Evolutionary conservation across 2,797 vertebrate genomes (phyloP).

Genomic region (Lepidocolaptes lacrymiger): DNA sequence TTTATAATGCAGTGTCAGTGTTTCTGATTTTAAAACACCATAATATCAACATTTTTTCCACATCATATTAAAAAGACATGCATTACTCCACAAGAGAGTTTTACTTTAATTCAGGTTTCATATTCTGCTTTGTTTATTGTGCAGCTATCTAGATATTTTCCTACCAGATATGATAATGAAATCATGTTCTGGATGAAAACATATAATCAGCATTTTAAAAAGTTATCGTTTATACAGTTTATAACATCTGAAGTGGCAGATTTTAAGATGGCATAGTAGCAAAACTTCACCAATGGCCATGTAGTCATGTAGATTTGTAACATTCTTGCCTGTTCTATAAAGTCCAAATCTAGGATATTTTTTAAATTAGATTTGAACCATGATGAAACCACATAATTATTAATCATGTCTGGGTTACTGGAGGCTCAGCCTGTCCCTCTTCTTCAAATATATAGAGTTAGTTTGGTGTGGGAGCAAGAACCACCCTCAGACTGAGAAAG

Average conservation of each 20-base stretch:
- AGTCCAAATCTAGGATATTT: neutral
- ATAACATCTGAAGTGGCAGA: neutral
- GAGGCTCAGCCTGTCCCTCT: neutral
- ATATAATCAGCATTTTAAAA: neutral
- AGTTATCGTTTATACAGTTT: neutral
- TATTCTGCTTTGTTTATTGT: neutral
- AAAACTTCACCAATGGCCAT: neutral
- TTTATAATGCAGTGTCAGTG: slow-evolving; percentile 51
- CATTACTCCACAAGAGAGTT: neutral
- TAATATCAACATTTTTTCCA: neutral
- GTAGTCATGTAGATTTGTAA: neutral
- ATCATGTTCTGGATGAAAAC: neutral
- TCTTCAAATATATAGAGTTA: neutral
- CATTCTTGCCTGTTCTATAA: neutral
- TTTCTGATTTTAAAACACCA: slow-evolving; percentile 51
- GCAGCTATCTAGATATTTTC: neutral
- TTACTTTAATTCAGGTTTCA: neutral
- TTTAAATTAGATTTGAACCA: neutral
- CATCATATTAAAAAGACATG: neutral
- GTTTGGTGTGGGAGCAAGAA: neutral
- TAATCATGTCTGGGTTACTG: neutral
- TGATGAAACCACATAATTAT: neutral
- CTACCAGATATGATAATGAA: neutral
- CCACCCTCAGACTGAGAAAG: neutral
- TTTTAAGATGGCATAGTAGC: neutral